These are phyloP conservation scores for Tetanocera ferruginea DNA, from an alignment of 2,888 invertebrate genomes.

Conservation along the genomic window DNA sequence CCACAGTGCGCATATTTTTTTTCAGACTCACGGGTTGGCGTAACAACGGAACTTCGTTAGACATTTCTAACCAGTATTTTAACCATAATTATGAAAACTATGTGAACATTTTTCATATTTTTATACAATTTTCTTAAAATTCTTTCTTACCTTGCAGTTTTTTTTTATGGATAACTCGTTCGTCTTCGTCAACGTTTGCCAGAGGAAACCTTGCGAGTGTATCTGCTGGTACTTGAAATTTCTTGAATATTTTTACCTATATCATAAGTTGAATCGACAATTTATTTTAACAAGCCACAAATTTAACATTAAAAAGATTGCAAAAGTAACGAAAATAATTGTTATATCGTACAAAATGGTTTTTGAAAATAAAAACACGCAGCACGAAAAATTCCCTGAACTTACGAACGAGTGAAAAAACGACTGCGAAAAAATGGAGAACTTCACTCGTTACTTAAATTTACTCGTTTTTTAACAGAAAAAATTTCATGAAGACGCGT, in stretches of 20 bases:
- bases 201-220: constrained; percentile 17
- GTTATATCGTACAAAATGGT: not conserved
- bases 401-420: constrained; percentile 32
- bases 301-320: not conserved
- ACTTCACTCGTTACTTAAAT: not conserved
- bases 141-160: constrained; percentile 2
- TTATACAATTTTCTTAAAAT: no score
- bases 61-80: no score
- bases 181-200: constrained; percentile 19
- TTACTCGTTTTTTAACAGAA: not conserved
- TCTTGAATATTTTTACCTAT: not conserved
- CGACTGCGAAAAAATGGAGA: constrained; percentile 39
- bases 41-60: no score
- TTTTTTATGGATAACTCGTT: constrained; percentile 19
- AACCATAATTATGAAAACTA: no score
- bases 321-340: not conserved
- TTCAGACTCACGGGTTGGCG: no score
- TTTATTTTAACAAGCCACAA: not conserved
- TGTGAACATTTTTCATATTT: no score
- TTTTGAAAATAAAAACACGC: constrained; percentile 14
- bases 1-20: no score
- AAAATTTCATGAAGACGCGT: not conserved
- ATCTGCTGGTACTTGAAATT: not conserved
- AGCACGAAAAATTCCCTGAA: constrained; percentile 11
- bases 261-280: not conserved